Evolutionary conservation across 2,113 vertebrate species (phyloP).

Genomic region (Leptosomus discolor): DNA sequence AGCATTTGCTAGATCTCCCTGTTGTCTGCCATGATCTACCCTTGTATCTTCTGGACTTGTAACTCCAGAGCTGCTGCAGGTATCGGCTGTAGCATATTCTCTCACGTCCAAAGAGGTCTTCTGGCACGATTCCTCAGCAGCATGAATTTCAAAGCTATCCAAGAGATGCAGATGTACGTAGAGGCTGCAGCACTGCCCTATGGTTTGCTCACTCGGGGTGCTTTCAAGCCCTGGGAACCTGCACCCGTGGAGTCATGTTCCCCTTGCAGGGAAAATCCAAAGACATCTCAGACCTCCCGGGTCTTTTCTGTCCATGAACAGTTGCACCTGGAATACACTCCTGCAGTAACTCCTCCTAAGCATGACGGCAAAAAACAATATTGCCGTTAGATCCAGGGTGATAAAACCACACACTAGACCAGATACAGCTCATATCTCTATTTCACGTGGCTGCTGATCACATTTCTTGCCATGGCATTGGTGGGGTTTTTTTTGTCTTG

Average conservation of each 20-base stretch:
- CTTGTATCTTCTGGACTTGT: accelerated
- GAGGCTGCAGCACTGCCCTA: not conserved
- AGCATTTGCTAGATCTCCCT: not conserved
- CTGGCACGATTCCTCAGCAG: not conserved
- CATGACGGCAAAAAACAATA: not conserved
- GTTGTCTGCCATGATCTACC: not conserved
- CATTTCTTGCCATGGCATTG: not conserved
- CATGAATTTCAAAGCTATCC: not conserved
- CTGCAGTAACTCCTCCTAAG: not conserved
- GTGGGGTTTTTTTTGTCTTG: not conserved
- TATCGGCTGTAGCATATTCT: not conserved
- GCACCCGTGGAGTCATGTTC: not conserved
- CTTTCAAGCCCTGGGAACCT: not conserved
- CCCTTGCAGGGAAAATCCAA: not conserved
- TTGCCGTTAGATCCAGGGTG: not conserved
- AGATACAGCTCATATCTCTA: not conserved
- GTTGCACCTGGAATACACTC: not conserved
- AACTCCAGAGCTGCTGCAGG: not conserved
- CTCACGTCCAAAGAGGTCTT: not conserved
- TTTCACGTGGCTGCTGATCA: not conserved
- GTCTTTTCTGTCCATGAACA: not conserved
- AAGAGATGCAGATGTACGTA: not conserved
- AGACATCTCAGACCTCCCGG: not conserved
- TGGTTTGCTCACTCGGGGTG: accelerated
- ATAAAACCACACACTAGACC: not conserved